Evolutionary conservation across 1,140 invertebrate genomes (phyloP).

Genomic region (Popillia japonica): DNA sequence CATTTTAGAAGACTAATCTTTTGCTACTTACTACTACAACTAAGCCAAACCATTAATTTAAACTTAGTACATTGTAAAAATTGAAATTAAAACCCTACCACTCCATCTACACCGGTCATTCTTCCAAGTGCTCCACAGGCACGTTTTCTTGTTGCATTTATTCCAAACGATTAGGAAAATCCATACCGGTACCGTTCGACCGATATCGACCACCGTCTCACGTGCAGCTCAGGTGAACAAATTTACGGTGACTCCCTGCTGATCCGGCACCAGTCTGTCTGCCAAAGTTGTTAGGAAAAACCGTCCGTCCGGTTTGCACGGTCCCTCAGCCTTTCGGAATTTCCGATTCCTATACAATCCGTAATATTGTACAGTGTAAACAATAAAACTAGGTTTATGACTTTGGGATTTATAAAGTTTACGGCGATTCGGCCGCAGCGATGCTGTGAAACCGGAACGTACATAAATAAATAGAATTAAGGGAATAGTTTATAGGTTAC

Average conservation of each 20-base stretch:
- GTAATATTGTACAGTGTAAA: background rate
- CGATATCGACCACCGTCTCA: no score
- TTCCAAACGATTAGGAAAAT: no score
- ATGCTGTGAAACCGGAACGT: background rate
- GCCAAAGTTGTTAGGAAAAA: background rate
- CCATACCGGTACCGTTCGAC: no score
- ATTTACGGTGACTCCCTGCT: background rate
- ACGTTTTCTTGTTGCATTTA: no score
- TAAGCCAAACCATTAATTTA: no score
- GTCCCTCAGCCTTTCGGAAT: background rate
- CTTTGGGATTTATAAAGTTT: background rate
- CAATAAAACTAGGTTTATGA: background rate
- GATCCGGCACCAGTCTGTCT: background rate
- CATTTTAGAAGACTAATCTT: no score
- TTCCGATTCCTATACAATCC: no score
- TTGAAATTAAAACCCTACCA: no score
- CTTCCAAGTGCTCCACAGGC: no score
- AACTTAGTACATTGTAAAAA: no score
- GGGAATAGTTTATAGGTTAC: background rate
- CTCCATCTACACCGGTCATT: no score
- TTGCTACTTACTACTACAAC: no score
- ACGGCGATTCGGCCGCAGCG: background rate
- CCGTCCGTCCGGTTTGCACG: background rate
- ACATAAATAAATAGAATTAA: background rate
- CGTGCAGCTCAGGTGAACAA: background rate